Evolutionary conservation across 2,113 vertebrate species (phyloP).

Genomic region (Pituophis catenifer): DNA sequence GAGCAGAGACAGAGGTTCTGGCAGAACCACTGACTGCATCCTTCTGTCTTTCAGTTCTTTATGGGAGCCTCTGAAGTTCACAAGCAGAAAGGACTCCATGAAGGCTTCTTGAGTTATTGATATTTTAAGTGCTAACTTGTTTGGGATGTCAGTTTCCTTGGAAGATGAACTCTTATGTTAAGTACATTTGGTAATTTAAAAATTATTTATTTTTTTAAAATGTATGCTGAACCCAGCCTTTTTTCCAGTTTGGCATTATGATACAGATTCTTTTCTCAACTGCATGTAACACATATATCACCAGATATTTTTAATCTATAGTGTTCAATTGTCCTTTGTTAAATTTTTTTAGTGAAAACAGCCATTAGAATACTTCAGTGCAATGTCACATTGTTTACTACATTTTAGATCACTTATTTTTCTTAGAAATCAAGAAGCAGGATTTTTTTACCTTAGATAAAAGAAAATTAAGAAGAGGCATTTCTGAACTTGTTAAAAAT

Average conservation of each 20-base stretch:
- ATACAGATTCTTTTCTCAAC: background rate
- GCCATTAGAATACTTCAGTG: constrained; percentile 2
- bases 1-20: background rate
- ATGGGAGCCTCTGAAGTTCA: background rate
- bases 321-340: background rate
- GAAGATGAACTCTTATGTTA: background rate
- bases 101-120: background rate
- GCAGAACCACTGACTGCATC: background rate
- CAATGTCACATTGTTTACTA: background rate
- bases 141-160: background rate
- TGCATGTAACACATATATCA: background rate
- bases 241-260: background rate
- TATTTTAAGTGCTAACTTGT: background rate
- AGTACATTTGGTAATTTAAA: background rate
- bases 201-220: background rate
- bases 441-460: background rate
- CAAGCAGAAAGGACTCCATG: background rate
- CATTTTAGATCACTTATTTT: background rate
- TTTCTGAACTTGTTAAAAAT: background rate
- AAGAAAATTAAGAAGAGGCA: constrained; percentile 21
- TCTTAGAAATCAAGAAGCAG: background rate
- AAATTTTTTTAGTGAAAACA: background rate
- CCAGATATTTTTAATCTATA: background rate
- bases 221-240: background rate
- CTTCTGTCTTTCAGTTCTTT: background rate